These are phyloP conservation scores for Diuraphis noxia DNA, from an alignment of 1,140 invertebrate species.

Conservation along the genomic window DNA sequence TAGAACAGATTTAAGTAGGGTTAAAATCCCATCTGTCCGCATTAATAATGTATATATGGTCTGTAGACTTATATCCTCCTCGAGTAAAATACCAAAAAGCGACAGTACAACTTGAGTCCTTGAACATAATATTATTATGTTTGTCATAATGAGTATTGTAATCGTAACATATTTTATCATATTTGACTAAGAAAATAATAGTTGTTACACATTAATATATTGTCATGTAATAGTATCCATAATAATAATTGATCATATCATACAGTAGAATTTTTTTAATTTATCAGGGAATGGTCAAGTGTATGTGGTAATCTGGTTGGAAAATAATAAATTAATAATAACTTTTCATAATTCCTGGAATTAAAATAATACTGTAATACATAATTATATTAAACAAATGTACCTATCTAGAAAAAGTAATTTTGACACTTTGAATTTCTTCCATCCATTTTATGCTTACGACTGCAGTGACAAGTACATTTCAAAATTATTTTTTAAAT, in stretches of 20 bases:
- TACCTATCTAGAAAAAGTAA: background rate
- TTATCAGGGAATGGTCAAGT: background rate
- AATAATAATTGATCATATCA: background rate
- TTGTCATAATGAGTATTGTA: background rate
- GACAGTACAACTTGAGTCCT: background rate
- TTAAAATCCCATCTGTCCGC: background rate
- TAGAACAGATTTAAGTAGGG: background rate
- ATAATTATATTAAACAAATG: background rate
- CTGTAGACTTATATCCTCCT: background rate
- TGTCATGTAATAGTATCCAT: background rate
- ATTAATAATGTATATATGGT: background rate
- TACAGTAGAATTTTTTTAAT: too few relatives aligned
- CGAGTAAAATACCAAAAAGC: too few relatives aligned
- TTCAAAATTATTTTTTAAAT: too few relatives aligned
- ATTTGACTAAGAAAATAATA: background rate
- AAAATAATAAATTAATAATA: background rate
- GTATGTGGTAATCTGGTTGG: background rate
- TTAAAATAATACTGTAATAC: background rate
- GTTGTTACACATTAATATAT: background rate
- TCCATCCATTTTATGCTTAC: background rate
- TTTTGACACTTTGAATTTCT: background rate
- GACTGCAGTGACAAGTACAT: too few relatives aligned
- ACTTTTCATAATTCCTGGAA: background rate
- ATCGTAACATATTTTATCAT: background rate
- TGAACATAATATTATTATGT: background rate